These are phyloP conservation scores for Drosophila kambysellisi DNA, from an alignment of 2,888 invertebrate species.

Conservation along the genomic window DNA sequence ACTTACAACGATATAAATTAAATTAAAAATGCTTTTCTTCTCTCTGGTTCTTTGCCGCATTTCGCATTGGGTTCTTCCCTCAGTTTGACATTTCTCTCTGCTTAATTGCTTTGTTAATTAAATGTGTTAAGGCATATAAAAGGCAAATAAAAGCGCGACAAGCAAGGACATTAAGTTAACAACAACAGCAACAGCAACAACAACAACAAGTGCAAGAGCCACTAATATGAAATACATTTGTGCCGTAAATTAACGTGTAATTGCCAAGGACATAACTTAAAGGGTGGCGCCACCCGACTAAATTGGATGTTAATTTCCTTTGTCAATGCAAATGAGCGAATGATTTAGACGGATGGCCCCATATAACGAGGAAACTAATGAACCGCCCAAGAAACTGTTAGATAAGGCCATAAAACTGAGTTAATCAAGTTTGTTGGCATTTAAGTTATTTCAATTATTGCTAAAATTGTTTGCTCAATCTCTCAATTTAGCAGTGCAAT, in stretches of 20 bases:
- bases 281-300: conserved; percentile 9
- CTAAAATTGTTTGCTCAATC: not conserved
- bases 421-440: not conserved
- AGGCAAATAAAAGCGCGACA: conserved; percentile 57
- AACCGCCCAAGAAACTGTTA: not conserved
- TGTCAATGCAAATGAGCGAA: conserved; percentile 56
- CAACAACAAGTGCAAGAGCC: conserved; percentile 9
- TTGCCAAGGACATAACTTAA: conserved; percentile 44
- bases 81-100: conserved; percentile 62
- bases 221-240: conserved; percentile 74
- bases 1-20: conserved; percentile 60
- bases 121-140: conserved; percentile 72
- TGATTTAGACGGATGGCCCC: conserved; percentile 41
- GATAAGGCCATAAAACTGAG: not conserved
- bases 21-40: conserved; percentile 69
- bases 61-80: conserved; percentile 36
- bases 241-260: conserved; percentile 67
- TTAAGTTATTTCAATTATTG: not conserved
- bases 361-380: conserved; percentile 14
- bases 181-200: conserved; percentile 31
- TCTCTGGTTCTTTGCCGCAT: conserved; percentile 18
- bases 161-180: conserved; percentile 69
- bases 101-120: conserved; percentile 81
- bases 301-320: conserved; percentile 62
- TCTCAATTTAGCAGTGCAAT: not conserved